A percentile compares a stretch with the other conserved stretches of the same genome.
phyloP scores from a whole-genome alignment of 2,888 invertebrate species.

The Cheilosia impressa region DNA sequence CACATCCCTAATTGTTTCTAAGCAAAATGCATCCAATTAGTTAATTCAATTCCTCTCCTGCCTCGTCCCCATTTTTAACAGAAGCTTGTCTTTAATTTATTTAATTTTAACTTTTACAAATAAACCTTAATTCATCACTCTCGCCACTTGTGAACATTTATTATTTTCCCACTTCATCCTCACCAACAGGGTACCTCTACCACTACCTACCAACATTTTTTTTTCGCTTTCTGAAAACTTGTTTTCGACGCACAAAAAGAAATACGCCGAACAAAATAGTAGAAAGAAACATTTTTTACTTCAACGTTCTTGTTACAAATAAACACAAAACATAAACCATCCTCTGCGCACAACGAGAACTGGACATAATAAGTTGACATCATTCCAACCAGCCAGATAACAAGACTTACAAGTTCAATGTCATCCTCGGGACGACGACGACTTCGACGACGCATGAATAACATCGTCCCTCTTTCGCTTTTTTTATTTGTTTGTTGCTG shows the following conservation, averaged over 20 bases:
- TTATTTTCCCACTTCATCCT: constrained; percentile 56
- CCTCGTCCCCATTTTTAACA: constrained; percentile 13
- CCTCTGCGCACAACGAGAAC: constrained; percentile 31
- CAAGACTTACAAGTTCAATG: constrained; percentile 73
- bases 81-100: constrained; percentile 36
- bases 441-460: constrained; percentile 32
- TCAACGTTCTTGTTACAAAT: constrained; percentile 41
- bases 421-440: constrained; percentile 43
- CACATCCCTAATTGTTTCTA: not conserved
- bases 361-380: constrained; percentile 72
- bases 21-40: too few relatives aligned
- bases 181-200: constrained; percentile 46
- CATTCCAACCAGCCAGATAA: constrained; percentile 68
- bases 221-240: constrained; percentile 42
- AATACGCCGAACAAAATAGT: not conserved
- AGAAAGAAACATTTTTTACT: constrained; percentile 27
- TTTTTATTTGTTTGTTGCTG: constrained; percentile 11
- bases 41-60: not conserved
- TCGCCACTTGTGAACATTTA: constrained; percentile 53
- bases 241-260: constrained; percentile 33
- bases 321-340: constrained; percentile 50
- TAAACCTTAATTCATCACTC: constrained; percentile 50
- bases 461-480: constrained; percentile 28
- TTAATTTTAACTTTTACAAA: constrained; percentile 50
- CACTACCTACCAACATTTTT: constrained; percentile 4